A percentile compares a stretch with the other conserved stretches of the same genome.
Conservation (phyloP, 2,888 invertebrate species). For the Neria commutata region DNA sequence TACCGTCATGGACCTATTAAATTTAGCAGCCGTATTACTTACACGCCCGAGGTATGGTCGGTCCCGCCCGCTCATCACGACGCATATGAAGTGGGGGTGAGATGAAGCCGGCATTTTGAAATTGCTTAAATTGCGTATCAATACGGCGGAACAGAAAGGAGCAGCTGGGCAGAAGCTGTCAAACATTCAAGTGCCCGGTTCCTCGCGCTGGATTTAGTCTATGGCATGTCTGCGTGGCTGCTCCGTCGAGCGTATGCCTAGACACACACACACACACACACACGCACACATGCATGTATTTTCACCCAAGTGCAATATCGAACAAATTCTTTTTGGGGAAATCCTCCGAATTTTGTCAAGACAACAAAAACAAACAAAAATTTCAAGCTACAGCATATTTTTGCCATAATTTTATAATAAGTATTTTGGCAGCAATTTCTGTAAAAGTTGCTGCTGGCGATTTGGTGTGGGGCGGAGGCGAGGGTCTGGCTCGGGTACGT, state of each 20-base stretch:
- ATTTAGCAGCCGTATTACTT: too few relatives aligned
- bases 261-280: background rate
- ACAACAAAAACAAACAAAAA: background rate
- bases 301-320: too few relatives aligned
- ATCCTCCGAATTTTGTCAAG: background rate
- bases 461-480: background rate
- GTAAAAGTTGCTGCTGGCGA: background rate
- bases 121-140: too few relatives aligned
- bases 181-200: too few relatives aligned
- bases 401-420: background rate
- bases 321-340: background rate
- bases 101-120: too few relatives aligned
- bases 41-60: too few relatives aligned
- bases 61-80: too few relatives aligned
- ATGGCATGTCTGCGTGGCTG: background rate
- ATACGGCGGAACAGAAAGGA: too few relatives aligned
- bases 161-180: too few relatives aligned
- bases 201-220: too few relatives aligned
- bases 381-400: background rate
- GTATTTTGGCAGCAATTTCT: background rate
- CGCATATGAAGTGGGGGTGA: too few relatives aligned
- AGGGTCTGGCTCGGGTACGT: too few relatives aligned
- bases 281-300: background rate
- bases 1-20: background rate
- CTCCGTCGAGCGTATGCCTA: background rate